These are phyloP conservation scores for Netelia fuscicornis DNA, from an alignment of 2,888 invertebrate genomes.

Conservation along the genomic window DNA sequence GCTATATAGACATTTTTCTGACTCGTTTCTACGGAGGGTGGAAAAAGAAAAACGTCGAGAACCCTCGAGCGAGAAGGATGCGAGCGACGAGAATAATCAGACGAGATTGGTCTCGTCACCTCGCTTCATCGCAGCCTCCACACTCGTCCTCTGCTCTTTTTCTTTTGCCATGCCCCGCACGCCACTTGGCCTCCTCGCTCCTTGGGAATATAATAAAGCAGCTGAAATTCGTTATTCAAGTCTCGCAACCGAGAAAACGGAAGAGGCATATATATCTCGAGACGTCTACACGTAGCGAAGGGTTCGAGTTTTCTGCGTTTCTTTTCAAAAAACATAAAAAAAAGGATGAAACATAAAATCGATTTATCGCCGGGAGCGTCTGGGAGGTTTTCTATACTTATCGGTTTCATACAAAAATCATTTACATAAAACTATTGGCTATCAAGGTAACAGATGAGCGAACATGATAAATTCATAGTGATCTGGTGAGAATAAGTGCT, in stretches of 20 bases:
- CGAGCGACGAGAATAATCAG: conserved; percentile 54
- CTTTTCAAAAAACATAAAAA: not conserved
- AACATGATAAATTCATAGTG: conserved; percentile 15
- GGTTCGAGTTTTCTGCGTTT: conserved; percentile 2
- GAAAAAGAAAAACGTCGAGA: conserved; percentile 3
- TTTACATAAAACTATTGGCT: not conserved
- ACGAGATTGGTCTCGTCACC: conserved; percentile 59
- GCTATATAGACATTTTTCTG: conserved; percentile 2
- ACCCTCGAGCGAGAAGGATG: conserved; percentile 9
- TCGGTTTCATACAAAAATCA: conserved; percentile 6
- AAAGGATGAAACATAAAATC: conserved; percentile 35
- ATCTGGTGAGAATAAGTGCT: no score
- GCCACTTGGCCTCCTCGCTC: conserved; percentile 12
- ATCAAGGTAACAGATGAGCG: conserved; percentile 25
- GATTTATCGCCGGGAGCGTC: conserved; percentile 1
- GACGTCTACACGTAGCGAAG: not conserved
- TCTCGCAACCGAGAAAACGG: conserved; percentile 18
- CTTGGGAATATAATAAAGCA: conserved; percentile 45
- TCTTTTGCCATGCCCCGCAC: conserved; percentile 2
- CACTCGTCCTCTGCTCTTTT: conserved; percentile 28
- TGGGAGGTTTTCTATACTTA: conserved; percentile 15
- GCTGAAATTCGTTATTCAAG: conserved; percentile 62
- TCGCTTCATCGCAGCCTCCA: conserved; percentile 7
- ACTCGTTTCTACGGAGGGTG: conserved; percentile 1
- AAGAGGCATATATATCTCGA: not conserved